Evolutionary conservation across 2,797 vertebrate genomes (phyloP), one percentile per base, ranked within the genome.

Genomic region (Spea hammondii): DNA sequence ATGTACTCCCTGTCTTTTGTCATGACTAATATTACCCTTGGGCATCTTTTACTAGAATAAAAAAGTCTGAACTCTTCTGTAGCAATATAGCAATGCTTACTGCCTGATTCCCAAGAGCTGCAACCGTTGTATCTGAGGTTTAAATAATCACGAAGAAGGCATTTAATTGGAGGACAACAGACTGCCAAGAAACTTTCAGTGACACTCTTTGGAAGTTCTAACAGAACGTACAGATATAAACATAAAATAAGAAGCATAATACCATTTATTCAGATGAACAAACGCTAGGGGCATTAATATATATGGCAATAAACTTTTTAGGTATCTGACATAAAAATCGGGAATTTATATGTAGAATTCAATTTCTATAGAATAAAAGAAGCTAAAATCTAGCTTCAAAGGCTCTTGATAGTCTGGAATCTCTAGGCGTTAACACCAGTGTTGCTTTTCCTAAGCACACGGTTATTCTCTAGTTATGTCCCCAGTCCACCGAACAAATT

Each of bases 101-200:
- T 6, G 14, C 51, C 49, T 76, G 60, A 57, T 74, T 74, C 51
- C 60, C 79, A 71, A 13, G 65, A 76, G 72, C 59, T 76, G 12
- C 32, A 66, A 44, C 67, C 76, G 60, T 67, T 81, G 60, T 81
- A 74, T 60, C 74, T 46, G 51, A 77, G 70, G 79, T 50, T 65
- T 78, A 55, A 55, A 46, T 65, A 66, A 47, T 66, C 64, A 47
- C 50, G 49, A 46, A 48, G 71, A 65, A 66, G 62, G 50, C 5
- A 51, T 49, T 60, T 83, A 75, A 77, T 77, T 82, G 70, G 60
- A 74, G 65, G 14, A 68, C 32, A 65, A 44, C 50, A 67, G 57
- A 32, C 48, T 76, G 32, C 17, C 10, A 68, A n/a, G 64, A 78
- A 70, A 5, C 59, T 65, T 77, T 83, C 71, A 81, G 32, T 73